phyloP scores from a whole-genome alignment of 2,888 invertebrate species.

The Diachrysia chrysitis region DNA sequence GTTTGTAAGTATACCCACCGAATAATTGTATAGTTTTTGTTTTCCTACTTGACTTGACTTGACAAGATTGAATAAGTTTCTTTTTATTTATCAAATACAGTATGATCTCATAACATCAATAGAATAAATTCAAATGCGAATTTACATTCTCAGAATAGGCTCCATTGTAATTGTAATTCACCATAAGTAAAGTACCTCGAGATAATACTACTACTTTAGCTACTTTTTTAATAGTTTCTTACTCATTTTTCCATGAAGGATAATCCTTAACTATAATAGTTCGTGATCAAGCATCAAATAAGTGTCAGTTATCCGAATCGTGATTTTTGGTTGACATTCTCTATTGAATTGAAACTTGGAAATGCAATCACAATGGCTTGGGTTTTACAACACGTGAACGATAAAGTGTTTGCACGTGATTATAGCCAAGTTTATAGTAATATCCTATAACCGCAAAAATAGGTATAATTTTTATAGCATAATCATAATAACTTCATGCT shows the following conservation, averaged over 20 bases:
- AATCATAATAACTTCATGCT: conserved; percentile 7
- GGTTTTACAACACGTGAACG: conserved; percentile 34
- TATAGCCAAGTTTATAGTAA: conserved; percentile 13
- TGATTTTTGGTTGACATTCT: conserved; percentile 1
- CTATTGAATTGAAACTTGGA: background rate
- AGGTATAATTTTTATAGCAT: conserved; percentile 9
- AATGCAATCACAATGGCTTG: background rate
- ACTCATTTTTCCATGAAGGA: background rate
- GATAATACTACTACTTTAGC: background rate
- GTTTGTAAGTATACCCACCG: too few relatives aligned
- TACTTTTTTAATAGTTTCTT: background rate
- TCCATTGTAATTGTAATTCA: too few relatives aligned
- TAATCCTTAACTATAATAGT: background rate
- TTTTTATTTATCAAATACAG: too few relatives aligned
- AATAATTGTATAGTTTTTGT: too few relatives aligned
- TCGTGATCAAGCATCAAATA: background rate
- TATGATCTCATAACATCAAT: background rate
- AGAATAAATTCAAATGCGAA: background rate
- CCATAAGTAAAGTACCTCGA: background rate
- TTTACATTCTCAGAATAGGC: too few relatives aligned
- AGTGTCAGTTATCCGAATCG: background rate
- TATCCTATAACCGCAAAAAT: conserved; percentile 10
- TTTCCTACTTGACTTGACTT: too few relatives aligned
- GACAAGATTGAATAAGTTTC: too few relatives aligned
- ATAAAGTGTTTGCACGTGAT: conserved; percentile 40